Base-by-base conservation (phyloP, 1,140 invertebrate genomes). In the Eueides isabella region DNA sequence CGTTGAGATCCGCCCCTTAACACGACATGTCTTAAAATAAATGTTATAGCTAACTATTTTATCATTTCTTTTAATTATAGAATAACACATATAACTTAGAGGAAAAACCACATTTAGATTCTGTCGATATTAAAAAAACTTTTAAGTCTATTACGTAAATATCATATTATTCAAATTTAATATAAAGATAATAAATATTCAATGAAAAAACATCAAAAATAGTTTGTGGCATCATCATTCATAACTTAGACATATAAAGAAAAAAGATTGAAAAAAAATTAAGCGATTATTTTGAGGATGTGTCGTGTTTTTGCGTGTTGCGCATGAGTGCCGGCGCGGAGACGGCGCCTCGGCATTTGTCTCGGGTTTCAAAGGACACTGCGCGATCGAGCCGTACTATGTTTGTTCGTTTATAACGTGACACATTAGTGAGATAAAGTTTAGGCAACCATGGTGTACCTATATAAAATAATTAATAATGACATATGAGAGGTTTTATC, bases 201-300 rank as follows among this genome's bases (percentile, higher is more conserved):
- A 26, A 9, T 12, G 23, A 55, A 55, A 48, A 23, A 55, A 76
- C 71, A 69, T 77, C 76, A 64, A 72, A 78, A 78, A 62, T 61
- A 67, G 61, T 69, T 68, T 67, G 75, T 75, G 64, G 76, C 75
- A 81, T 78, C 79, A 85, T 85, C 80, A 81, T 78, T 81, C 76
- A 78, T 71, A 74, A 76, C 71, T 77, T 82, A 82, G 77, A 75
- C 65, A 67, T 70, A 74, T 77, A 72, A 79, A 69, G 65, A 72
- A 70, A 79, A 84, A 80, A 48, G 16, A 14, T 0, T 38, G 48
- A 3, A 19, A 26, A n/a, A 80, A 77, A 77, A 74, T 48, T 79
- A 73, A 79, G 72, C 77, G 80, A 85, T 84, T 85, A 85, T 83
- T 85, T 83, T 81, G 82, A 83, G 85, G 81, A 85, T 84, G 79